phyloP scores from a whole-genome alignment of 2,888 invertebrate genomes.

The Prenolepis imparis region DNA sequence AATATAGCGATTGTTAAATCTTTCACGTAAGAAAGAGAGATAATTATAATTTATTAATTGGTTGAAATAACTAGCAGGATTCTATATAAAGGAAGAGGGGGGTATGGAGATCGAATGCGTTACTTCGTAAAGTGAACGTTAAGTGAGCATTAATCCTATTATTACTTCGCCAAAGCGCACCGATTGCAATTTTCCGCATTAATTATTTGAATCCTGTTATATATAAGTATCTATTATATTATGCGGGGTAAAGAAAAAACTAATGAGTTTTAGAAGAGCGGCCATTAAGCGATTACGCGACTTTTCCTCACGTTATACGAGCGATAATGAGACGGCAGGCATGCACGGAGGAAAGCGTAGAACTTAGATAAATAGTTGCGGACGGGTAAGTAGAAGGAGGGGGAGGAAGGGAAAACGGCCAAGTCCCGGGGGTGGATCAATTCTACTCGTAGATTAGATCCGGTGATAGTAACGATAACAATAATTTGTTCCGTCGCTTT shows the following conservation, averaged over 20 bases:
- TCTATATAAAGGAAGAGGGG: not conserved
- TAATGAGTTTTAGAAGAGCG: constrained; percentile 49
- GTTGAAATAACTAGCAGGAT: not conserved
- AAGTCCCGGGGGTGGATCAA: constrained; percentile 40
- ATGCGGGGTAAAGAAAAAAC: constrained; percentile 26
- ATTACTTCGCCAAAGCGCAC: not conserved
- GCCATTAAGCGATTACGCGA: constrained; percentile 49
- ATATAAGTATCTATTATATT: constrained; percentile 43
- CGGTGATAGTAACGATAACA: constrained; percentile 45
- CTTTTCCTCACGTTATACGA: constrained; percentile 35
- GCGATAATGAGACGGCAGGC: constrained; percentile 43
- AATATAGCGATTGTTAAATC: not conserved
- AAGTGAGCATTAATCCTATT: constrained; percentile 33
- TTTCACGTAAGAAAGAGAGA: not conserved
- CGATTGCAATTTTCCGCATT: constrained; percentile 38
- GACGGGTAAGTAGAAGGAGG: not conserved
- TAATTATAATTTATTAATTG: not conserved
- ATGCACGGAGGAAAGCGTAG: constrained; percentile 14
- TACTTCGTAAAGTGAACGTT: not conserved
- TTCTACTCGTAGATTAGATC: constrained; percentile 50
- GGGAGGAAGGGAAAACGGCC: not conserved
- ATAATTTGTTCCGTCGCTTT: constrained; percentile 52
- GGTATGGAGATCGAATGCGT: not conserved
- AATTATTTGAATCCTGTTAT: constrained; percentile 46
- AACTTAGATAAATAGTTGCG: constrained; percentile 51